phyloP scores from a whole-genome alignment of 2,113 vertebrate species.

The Progne subis region DNA sequence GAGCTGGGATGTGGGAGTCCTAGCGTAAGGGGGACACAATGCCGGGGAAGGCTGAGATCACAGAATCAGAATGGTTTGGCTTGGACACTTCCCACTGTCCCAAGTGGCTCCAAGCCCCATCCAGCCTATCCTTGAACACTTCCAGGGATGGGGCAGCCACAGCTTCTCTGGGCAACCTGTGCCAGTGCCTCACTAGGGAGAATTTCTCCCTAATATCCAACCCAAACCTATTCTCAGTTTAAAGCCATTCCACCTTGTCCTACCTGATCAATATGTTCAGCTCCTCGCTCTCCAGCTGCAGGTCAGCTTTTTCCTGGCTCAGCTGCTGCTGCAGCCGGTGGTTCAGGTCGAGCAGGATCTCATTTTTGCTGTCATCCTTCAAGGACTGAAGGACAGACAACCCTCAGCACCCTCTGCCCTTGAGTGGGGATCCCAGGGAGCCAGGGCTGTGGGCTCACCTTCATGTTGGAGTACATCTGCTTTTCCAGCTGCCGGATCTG shows the following conservation, averaged over 20 bases:
- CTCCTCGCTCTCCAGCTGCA: constrained; percentile 97
- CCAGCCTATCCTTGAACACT: not conserved
- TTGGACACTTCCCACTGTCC: not conserved
- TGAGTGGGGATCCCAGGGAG: not conserved
- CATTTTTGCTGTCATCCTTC: constrained; percentile 85
- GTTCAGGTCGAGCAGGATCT: constrained; percentile 87
- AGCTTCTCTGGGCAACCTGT: not conserved
- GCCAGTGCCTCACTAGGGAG: not conserved
- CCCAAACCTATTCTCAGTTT: not conserved
- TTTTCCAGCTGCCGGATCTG: constrained; percentile 94
- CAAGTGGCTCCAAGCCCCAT: not conserved
- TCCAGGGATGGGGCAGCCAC: not conserved
- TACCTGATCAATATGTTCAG: constrained; percentile 98
- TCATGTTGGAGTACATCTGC: constrained; percentile 95
- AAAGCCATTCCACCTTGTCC: not conserved
- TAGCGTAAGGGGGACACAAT: not conserved
- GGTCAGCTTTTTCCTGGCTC: constrained; percentile 91
- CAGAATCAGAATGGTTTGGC: not conserved
- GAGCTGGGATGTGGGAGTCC: not conserved
- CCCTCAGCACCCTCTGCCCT: not conserved
- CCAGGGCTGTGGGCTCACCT: constrained; percentile 66
- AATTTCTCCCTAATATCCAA: not conserved
- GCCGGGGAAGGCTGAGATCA: not conserved
- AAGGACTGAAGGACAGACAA: constrained; percentile 77
- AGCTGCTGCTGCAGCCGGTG: constrained; percentile 91